Conservation (phyloP, 2,797 vertebrate species). For the Tapirus indicus region DNA sequence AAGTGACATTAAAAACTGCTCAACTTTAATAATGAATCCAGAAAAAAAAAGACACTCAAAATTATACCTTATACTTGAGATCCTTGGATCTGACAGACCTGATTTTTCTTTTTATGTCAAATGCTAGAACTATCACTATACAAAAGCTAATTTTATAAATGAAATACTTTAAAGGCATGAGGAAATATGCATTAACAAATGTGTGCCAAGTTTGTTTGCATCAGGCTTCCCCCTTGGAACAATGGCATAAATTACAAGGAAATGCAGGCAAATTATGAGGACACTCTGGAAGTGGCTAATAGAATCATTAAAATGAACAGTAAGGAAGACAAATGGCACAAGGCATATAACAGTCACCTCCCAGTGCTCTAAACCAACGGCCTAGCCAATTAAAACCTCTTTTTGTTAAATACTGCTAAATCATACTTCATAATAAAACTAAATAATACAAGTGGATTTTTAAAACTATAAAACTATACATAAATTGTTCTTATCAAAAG, state of each 20-base stretch:
- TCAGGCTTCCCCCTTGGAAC: background rate
- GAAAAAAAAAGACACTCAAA: background rate
- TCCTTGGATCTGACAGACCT: background rate
- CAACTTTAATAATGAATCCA: background rate
- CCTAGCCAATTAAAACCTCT: background rate
- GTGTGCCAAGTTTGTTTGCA: background rate
- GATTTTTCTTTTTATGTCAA: slow-evolving; percentile 28
- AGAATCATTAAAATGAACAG: background rate
- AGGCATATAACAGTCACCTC: fast-evolving
- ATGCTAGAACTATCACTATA: background rate
- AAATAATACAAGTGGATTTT: background rate
- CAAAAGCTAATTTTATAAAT: slow-evolving; percentile 45
- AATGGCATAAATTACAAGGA: background rate
- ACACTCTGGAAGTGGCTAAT: background rate
- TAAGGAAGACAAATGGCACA: background rate
- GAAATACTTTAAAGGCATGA: background rate
- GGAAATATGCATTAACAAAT: background rate
- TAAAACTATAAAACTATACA: background rate
- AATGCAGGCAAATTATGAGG: background rate
- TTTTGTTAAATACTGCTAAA: background rate
- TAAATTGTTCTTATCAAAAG: background rate
- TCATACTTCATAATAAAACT: background rate
- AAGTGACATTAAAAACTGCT: slow-evolving; percentile 19
- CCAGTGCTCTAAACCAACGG: background rate
- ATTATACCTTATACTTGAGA: background rate